These are phyloP conservation scores for Rallus limicola DNA, from an alignment of 2,113 vertebrate species.

Conservation along the genomic window DNA sequence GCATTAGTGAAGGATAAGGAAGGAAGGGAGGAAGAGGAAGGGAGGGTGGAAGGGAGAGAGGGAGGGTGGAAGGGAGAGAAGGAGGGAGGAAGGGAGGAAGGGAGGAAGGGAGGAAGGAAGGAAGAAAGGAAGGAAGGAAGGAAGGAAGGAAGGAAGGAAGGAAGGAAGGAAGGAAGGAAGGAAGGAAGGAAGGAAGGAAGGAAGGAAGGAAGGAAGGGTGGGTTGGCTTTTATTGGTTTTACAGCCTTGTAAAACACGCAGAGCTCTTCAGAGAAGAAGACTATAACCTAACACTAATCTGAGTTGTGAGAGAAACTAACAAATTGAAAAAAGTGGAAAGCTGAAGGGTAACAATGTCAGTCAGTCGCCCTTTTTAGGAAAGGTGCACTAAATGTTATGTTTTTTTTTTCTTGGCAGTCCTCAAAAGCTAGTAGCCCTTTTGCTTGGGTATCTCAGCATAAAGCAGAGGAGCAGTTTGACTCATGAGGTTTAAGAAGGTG, in stretches of 20 bases:
- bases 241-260: background rate
- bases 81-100: background rate
- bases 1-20: background rate
- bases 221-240: background rate
- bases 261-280: background rate
- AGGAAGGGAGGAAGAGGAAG: background rate
- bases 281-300: background rate
- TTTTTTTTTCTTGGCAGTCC: background rate
- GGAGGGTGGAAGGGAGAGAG: background rate
- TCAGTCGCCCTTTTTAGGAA: background rate
- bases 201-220: background rate
- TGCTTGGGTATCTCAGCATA: background rate
- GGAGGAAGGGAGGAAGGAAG: background rate
- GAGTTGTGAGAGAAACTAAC: background rate
- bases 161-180: background rate
- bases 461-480: background rate
- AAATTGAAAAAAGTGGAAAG: background rate
- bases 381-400: background rate
- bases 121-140: background rate
- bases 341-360: background rate
- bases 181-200: background rate
- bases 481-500: background rate
- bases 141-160: background rate
- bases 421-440: background rate
- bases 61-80: background rate